Conservation (phyloP, 2,797 vertebrate genomes). For the Urophycis tenuis region DNA sequence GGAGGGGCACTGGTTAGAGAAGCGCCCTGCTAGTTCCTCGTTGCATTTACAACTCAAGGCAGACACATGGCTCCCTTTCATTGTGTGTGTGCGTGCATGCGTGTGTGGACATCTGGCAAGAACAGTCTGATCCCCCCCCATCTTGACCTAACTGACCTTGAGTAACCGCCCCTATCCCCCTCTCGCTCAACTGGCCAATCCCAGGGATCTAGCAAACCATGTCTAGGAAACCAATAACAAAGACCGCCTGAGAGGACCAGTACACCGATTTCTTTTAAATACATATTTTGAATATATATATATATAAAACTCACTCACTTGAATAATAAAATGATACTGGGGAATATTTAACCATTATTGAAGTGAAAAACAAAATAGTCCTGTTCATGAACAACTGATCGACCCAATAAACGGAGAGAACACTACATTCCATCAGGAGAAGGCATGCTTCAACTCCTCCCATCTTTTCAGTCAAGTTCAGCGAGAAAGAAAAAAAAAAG, state of each 20-base stretch:
- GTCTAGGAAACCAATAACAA: slow-evolving; percentile 39
- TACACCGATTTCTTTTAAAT: slow-evolving; percentile 23
- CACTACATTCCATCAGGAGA: not conserved
- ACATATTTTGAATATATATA: no score
- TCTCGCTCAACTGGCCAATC: slow-evolving; percentile 29
- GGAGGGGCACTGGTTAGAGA: slow-evolving; percentile 12
- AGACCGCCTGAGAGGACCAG: slow-evolving; percentile 12
- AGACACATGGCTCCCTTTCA: slow-evolving; percentile 27
- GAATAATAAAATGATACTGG: not conserved
- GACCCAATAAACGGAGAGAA: not conserved
- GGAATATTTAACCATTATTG: not conserved
- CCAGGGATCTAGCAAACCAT: slow-evolving; percentile 29
- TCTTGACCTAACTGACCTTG: slow-evolving; percentile 49
- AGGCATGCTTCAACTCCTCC: not conserved
- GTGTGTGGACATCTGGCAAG: slow-evolving; percentile 69
- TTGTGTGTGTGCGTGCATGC: slow-evolving; percentile 28
- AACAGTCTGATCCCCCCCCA: slow-evolving; percentile 51
- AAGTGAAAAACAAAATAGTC: not conserved
- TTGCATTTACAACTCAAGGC: slow-evolving; percentile 50
- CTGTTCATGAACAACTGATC: no score
- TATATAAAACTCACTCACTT: slow-evolving; percentile 19
- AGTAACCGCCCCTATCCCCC: slow-evolving; percentile 40
- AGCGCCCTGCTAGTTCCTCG: slow-evolving; percentile 23
- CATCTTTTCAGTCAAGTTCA: not conserved
- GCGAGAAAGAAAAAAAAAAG: slow-evolving; percentile 7